Percentiles rank a stretch among this genome's conserved stretches.
These are phyloP conservation scores for Chorisops tibialis DNA, from an alignment of 2,888 invertebrate genomes.

Conservation along the genomic window DNA sequence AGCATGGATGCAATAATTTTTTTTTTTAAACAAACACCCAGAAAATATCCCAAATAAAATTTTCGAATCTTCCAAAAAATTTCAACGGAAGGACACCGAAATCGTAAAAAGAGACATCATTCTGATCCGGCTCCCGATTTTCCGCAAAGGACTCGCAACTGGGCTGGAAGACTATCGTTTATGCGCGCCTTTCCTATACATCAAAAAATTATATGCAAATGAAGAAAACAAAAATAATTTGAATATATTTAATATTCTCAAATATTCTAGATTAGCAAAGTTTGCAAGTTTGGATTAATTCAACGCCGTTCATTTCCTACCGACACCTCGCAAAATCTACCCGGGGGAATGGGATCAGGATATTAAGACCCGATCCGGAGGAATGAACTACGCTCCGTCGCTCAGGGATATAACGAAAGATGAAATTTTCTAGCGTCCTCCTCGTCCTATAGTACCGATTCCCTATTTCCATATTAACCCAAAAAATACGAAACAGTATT, in stretches of 20 bases:
- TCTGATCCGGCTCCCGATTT: background rate
- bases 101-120: slow-evolving; percentile 17
- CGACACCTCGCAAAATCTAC: slow-evolving; percentile 9
- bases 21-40: too few species aligned
- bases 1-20: too few species aligned
- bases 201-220: slow-evolving; percentile 36
- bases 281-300: slow-evolving; percentile 36
- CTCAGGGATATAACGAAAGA: background rate
- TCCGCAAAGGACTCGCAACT: too few species aligned
- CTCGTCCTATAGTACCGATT: slow-evolving; percentile 17
- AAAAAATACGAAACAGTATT: background rate
- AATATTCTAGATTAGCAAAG: slow-evolving; percentile 35
- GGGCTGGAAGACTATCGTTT: too few species aligned
- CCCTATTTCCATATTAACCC: slow-evolving; percentile 12
- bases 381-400: background rate
- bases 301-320: slow-evolving; percentile 32
- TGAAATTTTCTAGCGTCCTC: slow-evolving; percentile 4
- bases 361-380: background rate
- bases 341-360: background rate
- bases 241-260: slow-evolving; percentile 36
- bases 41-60: too few species aligned
- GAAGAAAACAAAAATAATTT: slow-evolving; percentile 35
- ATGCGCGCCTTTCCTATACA: slow-evolving; percentile 25
- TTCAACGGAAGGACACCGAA: slow-evolving; percentile 6
- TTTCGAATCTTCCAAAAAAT: slow-evolving; percentile 1